Percentiles rank a stretch among this genome's conserved stretches.
Evolutionary conservation across 2,113 vertebrate species (phyloP).

Genomic region (Theristicus caerulescens): DNA sequence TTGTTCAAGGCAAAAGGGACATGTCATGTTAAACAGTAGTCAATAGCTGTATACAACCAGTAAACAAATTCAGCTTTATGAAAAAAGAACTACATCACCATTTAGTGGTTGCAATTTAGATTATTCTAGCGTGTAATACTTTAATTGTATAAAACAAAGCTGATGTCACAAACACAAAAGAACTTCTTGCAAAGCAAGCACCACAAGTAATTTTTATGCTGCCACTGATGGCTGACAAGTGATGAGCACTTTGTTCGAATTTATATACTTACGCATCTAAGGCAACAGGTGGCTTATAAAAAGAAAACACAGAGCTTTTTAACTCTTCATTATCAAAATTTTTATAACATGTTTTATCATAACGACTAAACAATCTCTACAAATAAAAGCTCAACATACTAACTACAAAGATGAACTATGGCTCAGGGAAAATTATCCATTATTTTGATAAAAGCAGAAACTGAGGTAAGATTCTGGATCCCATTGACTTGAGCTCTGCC

Average conservation of each 20-base stretch:
- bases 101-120: constrained; percentile 89
- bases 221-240: constrained; percentile 84
- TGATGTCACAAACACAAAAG: constrained; percentile 89
- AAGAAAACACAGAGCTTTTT: constrained; percentile 73
- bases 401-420: constrained; percentile 13
- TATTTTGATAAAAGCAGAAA: not conserved
- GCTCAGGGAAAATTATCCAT: not conserved
- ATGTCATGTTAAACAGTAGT: constrained; percentile 87
- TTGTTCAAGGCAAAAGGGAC: constrained; percentile 67
- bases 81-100: constrained; percentile 81
- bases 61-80: constrained; percentile 89
- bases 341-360: constrained; percentile 50
- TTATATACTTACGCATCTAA: constrained; percentile 75
- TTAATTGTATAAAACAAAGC: constrained; percentile 97
- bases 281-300: constrained; percentile 81
- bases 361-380: constrained; percentile 43
- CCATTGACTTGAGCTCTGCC: not conserved
- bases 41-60: constrained; percentile 85
- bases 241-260: constrained; percentile 84
- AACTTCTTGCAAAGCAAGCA: constrained; percentile 85
- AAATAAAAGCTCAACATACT: constrained; percentile 42
- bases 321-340: constrained; percentile 69
- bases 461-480: not conserved
- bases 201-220: constrained; percentile 86
- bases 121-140: constrained; percentile 96